Evolutionary conservation across 2,888 invertebrate genomes (phyloP).

Genomic region (Xestobium rufovillosum): DNA sequence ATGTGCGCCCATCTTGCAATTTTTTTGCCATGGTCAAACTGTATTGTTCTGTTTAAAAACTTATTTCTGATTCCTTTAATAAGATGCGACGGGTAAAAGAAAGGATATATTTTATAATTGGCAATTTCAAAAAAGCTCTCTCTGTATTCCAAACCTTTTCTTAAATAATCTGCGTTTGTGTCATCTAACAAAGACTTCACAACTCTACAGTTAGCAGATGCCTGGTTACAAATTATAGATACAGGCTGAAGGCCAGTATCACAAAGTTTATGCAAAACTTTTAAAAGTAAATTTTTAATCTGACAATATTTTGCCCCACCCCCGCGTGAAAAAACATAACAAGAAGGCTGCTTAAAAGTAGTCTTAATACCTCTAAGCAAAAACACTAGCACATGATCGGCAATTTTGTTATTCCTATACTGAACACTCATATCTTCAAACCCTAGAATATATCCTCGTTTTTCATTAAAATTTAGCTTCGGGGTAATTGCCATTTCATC

Average conservation of each 20-base stretch:
- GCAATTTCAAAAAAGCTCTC: constrained; percentile 12
- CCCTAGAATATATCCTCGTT: constrained; percentile 10
- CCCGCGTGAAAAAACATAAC: constrained; percentile 12
- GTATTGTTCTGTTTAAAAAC: constrained; percentile 3
- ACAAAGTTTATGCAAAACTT: constrained; percentile 11
- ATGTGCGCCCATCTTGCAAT: constrained; percentile 19
- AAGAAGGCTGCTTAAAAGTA: constrained; percentile 11
- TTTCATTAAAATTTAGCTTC: constrained; percentile 14
- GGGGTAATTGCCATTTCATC: constrained; percentile 10
- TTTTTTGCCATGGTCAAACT: too few relatives aligned
- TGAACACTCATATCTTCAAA: constrained; percentile 15
- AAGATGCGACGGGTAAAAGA: constrained; percentile 17
- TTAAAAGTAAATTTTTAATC: constrained; percentile 12
- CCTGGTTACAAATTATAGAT: constrained; percentile 17
- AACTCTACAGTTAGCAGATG: constrained; percentile 9
- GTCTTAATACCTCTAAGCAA: constrained; percentile 16
- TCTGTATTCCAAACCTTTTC: constrained; percentile 6
- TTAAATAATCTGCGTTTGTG: constrained; percentile 10
- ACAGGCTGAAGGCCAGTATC: constrained; percentile 17
- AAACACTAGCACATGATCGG: constrained; percentile 19
- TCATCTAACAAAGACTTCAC: constrained; percentile 12
- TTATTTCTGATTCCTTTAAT: constrained; percentile 17
- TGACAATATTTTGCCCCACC: constrained; percentile 14
- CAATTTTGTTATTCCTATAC: constrained; percentile 5
- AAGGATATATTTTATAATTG: constrained; percentile 15